Conservation (phyloP, 2,113 vertebrate genomes). For the Noturus placidus region DNA sequence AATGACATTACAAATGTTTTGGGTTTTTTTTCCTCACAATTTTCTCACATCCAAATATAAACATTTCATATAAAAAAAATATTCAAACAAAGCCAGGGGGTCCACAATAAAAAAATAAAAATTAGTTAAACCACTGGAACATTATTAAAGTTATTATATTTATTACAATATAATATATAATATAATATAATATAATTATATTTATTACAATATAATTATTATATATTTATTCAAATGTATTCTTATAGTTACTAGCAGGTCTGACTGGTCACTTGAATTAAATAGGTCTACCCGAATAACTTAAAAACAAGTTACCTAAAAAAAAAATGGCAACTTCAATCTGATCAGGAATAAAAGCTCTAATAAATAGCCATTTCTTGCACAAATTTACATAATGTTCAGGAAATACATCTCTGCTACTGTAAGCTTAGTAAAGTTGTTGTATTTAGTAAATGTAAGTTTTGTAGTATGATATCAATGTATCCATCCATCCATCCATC, state of each 20-base stretch:
- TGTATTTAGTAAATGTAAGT: not conserved
- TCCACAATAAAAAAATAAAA: too few relatives aligned
- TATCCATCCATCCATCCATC: too few relatives aligned
- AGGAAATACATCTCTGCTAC: not conserved
- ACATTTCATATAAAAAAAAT: not conserved
- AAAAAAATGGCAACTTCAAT: not conserved
- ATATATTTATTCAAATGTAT: too few relatives aligned
- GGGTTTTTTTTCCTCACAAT: not conserved
- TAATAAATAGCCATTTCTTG: not conserved
- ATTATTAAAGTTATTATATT: too few relatives aligned
- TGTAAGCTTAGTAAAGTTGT: not conserved
- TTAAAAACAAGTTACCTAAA: not conserved
- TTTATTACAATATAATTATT: too few relatives aligned
- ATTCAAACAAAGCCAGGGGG: not conserved
- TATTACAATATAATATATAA: too few relatives aligned
- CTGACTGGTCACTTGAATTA: too few relatives aligned
- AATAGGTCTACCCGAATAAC: too few relatives aligned
- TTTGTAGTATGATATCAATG: too few relatives aligned
- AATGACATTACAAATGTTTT: not conserved
- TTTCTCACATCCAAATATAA: not conserved
- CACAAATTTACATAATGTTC: not conserved
- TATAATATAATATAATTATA: too few relatives aligned
- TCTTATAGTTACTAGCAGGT: too few relatives aligned
- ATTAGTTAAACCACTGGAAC: too few relatives aligned
- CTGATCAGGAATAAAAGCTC: not conserved